phyloP scores from a whole-genome alignment of 30 jellyfish, hydroid and myxozoan genomes.

The Cassiopea andromeda region DNA sequence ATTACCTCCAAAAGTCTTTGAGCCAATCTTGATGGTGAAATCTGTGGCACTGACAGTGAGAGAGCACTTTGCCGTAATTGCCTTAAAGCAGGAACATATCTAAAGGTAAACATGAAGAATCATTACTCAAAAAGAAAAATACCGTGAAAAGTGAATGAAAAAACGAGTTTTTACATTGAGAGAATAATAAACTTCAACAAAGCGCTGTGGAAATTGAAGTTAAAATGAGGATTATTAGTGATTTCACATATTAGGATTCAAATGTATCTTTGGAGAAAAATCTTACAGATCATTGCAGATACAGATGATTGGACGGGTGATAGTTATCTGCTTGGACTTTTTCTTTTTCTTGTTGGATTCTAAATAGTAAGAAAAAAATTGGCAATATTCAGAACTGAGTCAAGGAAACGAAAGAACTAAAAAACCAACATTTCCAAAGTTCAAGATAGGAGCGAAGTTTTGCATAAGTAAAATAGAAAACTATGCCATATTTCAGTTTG shows the following conservation, averaged over 20 bases:
- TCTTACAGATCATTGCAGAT: slow-evolving; percentile 97
- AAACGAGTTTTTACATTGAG: too few species aligned
- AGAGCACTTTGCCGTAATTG: slow-evolving; percentile 87
- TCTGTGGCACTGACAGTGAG: slow-evolving; percentile 77
- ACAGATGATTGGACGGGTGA: slow-evolving; percentile 94
- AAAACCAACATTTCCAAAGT: too few species aligned
- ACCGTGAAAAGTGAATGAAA: neutral
- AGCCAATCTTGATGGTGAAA: slow-evolving; percentile 83
- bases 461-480: too few species aligned
- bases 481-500: too few species aligned
- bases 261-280: neutral
- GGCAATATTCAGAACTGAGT: too few species aligned
- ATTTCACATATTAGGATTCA: neutral
- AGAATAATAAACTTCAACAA: too few species aligned
- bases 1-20: slow-evolving; percentile 83
- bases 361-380: neutral
- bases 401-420: too few species aligned
- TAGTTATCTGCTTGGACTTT: slow-evolving; percentile 42
- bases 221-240: neutral
- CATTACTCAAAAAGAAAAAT: neutral
- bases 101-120: neutral
- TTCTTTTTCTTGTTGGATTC: slow-evolving; percentile 68
- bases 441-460: too few species aligned
- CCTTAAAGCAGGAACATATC: slow-evolving; percentile 96
- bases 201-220: neutral